Percentiles rank a stretch among this genome's conserved stretches.
Conservation (phyloP, 2,113 vertebrate genomes). For the Tor tambroides region DNA sequence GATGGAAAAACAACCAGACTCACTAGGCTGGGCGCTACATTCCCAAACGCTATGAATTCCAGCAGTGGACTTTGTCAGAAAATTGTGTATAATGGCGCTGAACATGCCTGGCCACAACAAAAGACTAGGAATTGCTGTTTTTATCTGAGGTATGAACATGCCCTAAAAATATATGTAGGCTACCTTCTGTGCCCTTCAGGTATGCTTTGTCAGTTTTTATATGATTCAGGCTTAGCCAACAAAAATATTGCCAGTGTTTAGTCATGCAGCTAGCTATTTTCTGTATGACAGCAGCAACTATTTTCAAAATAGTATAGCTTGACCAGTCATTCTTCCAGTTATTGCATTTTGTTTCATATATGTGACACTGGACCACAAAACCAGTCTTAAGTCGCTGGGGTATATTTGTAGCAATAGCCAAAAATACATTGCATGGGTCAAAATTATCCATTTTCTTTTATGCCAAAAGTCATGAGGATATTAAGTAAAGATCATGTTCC, state of each 20-base stretch:
- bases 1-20: background rate
- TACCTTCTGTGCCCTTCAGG: background rate
- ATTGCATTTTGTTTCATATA: background rate
- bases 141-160: background rate
- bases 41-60: background rate
- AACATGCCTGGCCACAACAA: constrained; percentile 23
- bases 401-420: too few relatives aligned
- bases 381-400: too few relatives aligned
- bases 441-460: too few relatives aligned
- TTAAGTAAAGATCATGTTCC: too few relatives aligned
- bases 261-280: background rate
- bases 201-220: constrained; percentile 3
- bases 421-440: too few relatives aligned
- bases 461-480: too few relatives aligned
- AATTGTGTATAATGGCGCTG: background rate
- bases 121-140: too few relatives aligned
- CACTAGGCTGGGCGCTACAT: background rate
- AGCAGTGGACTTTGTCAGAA: background rate
- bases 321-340: background rate
- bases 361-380: too few relatives aligned
- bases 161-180: background rate
- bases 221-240: background rate
- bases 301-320: background rate
- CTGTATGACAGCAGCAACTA: background rate
- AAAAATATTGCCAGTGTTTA: background rate